Percentiles rank a stretch among this genome's conserved stretches.
These are phyloP conservation scores for Coelopa frigida DNA, from an alignment of 1,140 invertebrate genomes.

Conservation along the genomic window DNA sequence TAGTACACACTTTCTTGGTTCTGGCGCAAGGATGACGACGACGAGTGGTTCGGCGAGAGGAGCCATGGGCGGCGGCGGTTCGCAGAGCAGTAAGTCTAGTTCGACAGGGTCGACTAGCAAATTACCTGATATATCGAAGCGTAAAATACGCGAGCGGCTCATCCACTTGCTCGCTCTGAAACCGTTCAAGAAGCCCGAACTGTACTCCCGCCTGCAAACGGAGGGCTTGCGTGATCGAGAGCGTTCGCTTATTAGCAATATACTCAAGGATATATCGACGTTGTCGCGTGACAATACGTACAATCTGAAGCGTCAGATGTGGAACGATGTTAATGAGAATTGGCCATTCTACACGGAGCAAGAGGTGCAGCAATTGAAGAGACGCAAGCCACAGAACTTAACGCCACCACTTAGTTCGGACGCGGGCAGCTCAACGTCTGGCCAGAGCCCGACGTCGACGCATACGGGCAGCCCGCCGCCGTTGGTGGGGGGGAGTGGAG, in stretches of 20 bases:
- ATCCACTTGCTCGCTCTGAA: conserved; percentile 87
- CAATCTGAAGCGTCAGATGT: conserved; percentile 72
- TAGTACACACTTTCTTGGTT: too few species aligned
- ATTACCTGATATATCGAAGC: conserved; percentile 34
- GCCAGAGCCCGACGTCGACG: conserved; percentile 63
- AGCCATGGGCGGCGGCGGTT: background rate
- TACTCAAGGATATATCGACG: conserved; percentile 70
- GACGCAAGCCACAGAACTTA: conserved; percentile 80
- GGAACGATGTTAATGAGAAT: conserved; percentile 89
- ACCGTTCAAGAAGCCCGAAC: conserved; percentile 87
- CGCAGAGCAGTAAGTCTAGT: background rate
- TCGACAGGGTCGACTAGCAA: conserved; percentile 20
- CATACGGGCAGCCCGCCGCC: conserved; percentile 59
- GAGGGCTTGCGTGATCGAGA: conserved; percentile 84
- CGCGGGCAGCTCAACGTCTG: conserved; percentile 51
- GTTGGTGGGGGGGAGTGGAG: conserved; percentile 17
- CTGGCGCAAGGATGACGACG: background rate
- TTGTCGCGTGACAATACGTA: conserved; percentile 78
- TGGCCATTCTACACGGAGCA: conserved; percentile 90
- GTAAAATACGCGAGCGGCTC: conserved; percentile 61
- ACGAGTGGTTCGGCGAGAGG: background rate
- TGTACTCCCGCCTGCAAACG: conserved; percentile 68
- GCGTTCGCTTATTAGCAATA: conserved; percentile 60
- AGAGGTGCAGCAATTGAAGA: conserved; percentile 78
- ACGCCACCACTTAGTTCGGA: conserved; percentile 80